Conservation (phyloP, 2,113 vertebrate species). For the Butorides virescens region DNA sequence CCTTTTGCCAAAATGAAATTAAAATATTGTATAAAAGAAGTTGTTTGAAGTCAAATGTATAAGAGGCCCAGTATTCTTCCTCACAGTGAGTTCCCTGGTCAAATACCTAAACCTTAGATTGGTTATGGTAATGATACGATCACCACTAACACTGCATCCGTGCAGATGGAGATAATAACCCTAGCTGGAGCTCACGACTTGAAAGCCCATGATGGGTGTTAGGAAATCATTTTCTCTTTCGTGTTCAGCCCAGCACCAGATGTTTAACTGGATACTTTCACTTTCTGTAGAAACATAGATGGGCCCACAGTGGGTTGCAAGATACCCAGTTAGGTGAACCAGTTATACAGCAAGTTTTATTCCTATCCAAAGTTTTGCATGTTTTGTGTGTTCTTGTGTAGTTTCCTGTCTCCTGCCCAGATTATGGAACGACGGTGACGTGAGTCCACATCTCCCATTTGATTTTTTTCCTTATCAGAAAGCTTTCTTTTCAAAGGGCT, state of each 20-base stretch:
- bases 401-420: background rate
- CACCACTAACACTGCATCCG: background rate
- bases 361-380: background rate
- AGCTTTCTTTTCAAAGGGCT: background rate
- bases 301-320: background rate
- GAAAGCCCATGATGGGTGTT: background rate
- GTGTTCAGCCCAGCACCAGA: background rate
- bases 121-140: background rate
- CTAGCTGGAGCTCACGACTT: background rate
- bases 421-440: fast-evolving
- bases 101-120: background rate
- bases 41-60: background rate
- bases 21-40: background rate
- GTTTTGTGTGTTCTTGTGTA: background rate
- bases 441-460: background rate
- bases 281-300: background rate
- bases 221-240: background rate
- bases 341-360: background rate
- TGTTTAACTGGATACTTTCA: background rate
- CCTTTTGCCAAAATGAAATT: background rate
- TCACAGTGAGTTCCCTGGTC: background rate
- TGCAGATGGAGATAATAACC: background rate
- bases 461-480: background rate
- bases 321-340: background rate
- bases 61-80: background rate